Base-by-base conservation (phyloP, 2,888 invertebrate genomes). In the Caenorhabditis uteleia region DNA sequence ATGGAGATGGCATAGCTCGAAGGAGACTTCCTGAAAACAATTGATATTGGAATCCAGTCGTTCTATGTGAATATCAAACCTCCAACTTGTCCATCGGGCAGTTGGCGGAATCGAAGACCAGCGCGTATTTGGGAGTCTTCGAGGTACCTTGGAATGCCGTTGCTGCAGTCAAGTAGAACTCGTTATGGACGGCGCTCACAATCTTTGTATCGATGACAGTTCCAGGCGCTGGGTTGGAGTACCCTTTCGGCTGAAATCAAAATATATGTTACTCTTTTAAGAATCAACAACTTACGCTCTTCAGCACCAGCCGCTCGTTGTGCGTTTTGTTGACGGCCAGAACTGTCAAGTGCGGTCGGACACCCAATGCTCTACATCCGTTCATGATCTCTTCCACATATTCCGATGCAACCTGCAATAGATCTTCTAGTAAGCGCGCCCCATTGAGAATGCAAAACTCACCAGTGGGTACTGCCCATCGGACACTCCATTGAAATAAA, bases 131-230 rank as follows among this genome's bases (percentile, higher is more conserved):
- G n/a, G 47, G 45, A 2, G 49, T 36, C 42, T 48, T 59, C 8
- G 54, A 48, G 16, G 54, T 54, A 1, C 59, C 65, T 25, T 66
- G 54, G 47, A 66, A 50, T 1, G 60, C 56, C 6, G 8, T 18
- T 23, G 60, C 60, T 12, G 60, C n/a, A 20, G 53, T 60, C 50
- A 66, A 33, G 39, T 39, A 61, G 48, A 66, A 66, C 25, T 66
- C 66, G 2, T 34, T 44, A 20, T 42, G 7, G 10, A 39, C 36
- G 2, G 59, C 46, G 18, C n/a, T 26, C 6, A 60, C 53, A 39
- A 66, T 44, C n/a, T 3, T 3, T 1, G 10, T 25, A 26, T 66
- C 66, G 36, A 66, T 38, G 18, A 55, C 49, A 16, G 49, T 42
- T 26, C 66, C 66, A 4, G 60, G 50, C 12, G 42, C n/a, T n/a